phyloP scores from a whole-genome alignment of 2,797 vertebrate genomes.

The Ctenopoma kingsleyae region DNA sequence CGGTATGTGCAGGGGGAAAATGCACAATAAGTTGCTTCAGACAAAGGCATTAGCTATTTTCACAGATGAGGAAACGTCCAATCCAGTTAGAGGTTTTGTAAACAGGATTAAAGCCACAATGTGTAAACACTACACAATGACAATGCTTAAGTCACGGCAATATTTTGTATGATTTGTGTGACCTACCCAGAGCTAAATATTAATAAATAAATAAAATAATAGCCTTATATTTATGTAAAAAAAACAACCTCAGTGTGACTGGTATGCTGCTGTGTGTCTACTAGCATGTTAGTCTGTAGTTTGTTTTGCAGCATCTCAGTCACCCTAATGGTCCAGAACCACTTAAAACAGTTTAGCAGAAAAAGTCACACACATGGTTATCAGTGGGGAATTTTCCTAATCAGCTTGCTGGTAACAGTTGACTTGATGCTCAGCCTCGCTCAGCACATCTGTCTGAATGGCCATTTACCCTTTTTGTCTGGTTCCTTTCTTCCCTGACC shows the following conservation, averaged over 20 bases:
- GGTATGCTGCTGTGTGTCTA: neutral
- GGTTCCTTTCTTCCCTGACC: slow-evolving; percentile 37
- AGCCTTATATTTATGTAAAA: neutral
- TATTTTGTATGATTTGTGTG: neutral
- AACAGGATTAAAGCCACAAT: neutral
- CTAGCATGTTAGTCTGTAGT: neutral
- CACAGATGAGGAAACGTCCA: neutral
- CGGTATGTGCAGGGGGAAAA: neutral
- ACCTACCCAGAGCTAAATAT: neutral
- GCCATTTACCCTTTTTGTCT: slow-evolving; percentile 57
- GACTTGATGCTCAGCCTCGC: slow-evolving; percentile 19
- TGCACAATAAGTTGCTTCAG: neutral
- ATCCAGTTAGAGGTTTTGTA: neutral
- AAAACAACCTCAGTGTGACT: neutral
- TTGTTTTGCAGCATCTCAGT: neutral
- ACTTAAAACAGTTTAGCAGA: neutral
- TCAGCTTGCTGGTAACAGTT: slow-evolving; percentile 13
- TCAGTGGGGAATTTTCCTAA: neutral
- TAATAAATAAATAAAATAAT: neutral
- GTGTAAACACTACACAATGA: too few relatives aligned
- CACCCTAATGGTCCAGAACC: neutral
- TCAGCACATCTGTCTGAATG: slow-evolving; percentile 42
- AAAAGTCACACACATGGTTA: neutral
- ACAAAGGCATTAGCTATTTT: neutral
- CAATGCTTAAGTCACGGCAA: too few relatives aligned